Conservation (phyloP, 2,888 invertebrate species). For the Andrena flavipes region DNA sequence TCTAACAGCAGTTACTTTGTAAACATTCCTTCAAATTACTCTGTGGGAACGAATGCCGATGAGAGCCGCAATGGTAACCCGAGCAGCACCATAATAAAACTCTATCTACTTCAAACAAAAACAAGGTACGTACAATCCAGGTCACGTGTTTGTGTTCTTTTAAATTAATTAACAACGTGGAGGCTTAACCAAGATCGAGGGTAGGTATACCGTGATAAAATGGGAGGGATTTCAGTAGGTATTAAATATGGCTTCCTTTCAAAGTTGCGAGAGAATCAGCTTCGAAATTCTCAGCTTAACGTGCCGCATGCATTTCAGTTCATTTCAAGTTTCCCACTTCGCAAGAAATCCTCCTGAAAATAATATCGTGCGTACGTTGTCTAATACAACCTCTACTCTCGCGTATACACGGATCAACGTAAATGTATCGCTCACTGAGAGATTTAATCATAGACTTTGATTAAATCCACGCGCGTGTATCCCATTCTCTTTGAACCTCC, state of each 20-base stretch:
- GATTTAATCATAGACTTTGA: slow-evolving; percentile 49
- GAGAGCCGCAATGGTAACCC: background rate
- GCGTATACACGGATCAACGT: background rate
- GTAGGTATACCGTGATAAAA: background rate
- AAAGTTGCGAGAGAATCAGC: background rate
- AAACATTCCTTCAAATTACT: background rate
- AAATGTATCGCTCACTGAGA: slow-evolving; percentile 15
- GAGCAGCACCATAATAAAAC: no score
- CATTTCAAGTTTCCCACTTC: background rate
- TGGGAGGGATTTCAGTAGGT: background rate
- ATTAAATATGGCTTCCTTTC: background rate
- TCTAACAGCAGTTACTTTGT: no score
- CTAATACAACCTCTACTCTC: background rate
- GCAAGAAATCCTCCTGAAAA: background rate
- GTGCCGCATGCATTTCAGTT: background rate
- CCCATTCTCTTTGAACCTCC: slow-evolving; percentile 45
- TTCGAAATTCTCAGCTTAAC: background rate
- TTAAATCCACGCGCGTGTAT: slow-evolving; percentile 15
- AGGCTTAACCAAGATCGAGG: background rate
- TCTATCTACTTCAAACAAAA: no score
- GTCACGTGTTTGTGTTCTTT: no score
- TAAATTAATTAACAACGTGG: background rate
- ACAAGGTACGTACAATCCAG: no score
- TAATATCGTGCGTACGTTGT: background rate
- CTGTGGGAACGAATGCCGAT: background rate